Evolutionary conservation across 2,888 invertebrate species (phyloP), one percentile per base, ranked within the genome.

Genomic region (Acleris holmiana): DNA sequence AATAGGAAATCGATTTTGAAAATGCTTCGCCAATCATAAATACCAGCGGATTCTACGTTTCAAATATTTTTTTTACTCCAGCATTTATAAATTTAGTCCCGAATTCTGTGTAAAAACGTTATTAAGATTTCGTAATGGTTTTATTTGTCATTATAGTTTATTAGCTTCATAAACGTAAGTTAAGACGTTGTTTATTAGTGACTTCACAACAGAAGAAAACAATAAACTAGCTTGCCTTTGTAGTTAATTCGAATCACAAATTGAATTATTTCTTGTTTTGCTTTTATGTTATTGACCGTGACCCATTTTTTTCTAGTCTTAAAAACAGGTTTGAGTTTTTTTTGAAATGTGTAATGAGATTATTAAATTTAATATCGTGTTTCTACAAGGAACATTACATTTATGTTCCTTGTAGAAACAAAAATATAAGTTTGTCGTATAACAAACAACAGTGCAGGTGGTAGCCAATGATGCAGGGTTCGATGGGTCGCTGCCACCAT

Each of bases 161-260:
- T 59, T 54, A 44, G 13, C 23, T 44, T 59, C 59, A 35, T 65
- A 59, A 65, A 65, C 54, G 25, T 59, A 59, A 59, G 53, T 48
- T 29, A 59, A 65, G 64, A 59, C 59, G 41, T 46, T 57, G 51
- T 64, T 58, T 65, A 65, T 49, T 65, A 59, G 35, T 44, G 54
- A 44, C 59, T 65, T 65, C 54, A 59, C 54, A 65, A 46, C 40
- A 58, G 15, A 56, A 13, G 49, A 49, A 54, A 65, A 65, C 58
- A 65, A 65, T 65, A 65, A 65, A 64, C n/a, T 53, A 53, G n/a
- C 17, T 2, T 49, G 21, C 35, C 54, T 60, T 65, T 65, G 59
- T 55, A 49, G 59, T 54, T 49, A 25, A 41, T 41, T 53, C 10
- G 58, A 54, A 59, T 55, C 59, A 65, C 49, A 65, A 59, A 29